Percentiles rank a stretch among this genome's conserved stretches.
Conservation (phyloP, 2,888 invertebrate species). For the Hydropsyche betteni region DNA sequence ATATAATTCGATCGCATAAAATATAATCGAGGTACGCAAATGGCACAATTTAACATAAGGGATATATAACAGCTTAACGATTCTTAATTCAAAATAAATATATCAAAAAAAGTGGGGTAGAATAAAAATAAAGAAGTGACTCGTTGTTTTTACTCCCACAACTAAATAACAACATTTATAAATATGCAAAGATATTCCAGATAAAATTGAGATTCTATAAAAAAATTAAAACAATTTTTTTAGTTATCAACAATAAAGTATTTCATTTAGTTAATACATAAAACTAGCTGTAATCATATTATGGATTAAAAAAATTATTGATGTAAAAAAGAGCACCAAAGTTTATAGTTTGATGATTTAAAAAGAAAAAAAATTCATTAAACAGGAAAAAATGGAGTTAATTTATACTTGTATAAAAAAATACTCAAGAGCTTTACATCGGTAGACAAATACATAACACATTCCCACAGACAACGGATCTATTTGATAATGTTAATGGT, state of each 20-base stretch:
- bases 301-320: not conserved
- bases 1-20: conserved; percentile 34
- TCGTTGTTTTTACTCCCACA: conserved; percentile 38
- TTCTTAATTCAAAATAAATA: conserved; percentile 43
- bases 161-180: conserved; percentile 20
- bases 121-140: conserved; percentile 37
- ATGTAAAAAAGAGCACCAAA: conserved; percentile 6
- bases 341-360: not conserved
- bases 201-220: conserved; percentile 1
- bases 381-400: not conserved
- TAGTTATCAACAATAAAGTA: conserved; percentile 14
- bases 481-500: not conserved
- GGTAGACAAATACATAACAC: not conserved
- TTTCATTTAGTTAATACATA: not conserved
- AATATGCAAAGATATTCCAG: not conserved
- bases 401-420: not conserved
- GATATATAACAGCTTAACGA: conserved; percentile 45
- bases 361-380: not conserved
- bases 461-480: not conserved
- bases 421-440: not conserved
- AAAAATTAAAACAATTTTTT: not conserved
- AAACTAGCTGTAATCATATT: no score
- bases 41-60: conserved; percentile 50
- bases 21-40: conserved; percentile 45
- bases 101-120: conserved; percentile 35